Base-by-base conservation (phyloP, 1,140 invertebrate species). In the Ruditapes philippinarum region DNA sequence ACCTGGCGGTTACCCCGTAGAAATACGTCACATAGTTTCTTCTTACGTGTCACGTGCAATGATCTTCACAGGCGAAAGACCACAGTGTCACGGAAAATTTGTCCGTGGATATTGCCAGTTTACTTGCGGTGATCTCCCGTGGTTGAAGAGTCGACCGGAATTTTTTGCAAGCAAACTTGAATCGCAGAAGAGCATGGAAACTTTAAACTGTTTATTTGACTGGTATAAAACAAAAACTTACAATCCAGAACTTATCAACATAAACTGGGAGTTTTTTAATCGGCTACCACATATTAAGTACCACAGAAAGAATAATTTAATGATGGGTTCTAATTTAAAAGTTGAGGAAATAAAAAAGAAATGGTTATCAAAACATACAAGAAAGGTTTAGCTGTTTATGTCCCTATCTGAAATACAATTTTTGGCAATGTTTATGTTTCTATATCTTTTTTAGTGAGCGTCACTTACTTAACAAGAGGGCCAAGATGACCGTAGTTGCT, bases 91-190 rank as follows among this genome's bases (percentile, higher is more conserved):
- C 11, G 83, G 83, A 14, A 11, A 22, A 19, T 62, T 76, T 76
- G 14, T 89, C 57, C 70, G 57, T 19, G 28, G 73, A 38, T 62
- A 49, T 54, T 79, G 76, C 14, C 40, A 70, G 22, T 49, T 78
- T 42, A 85, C 91, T 11, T 79, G 90, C 31, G 91, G 65, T 12
- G 95, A 95, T 90, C 70, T 95, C 57, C 86, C 85, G 3, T 92
- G 92, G 91, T 70, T 95, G 19, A 19, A 86, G 12, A 83, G 38
- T 12, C 86, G 90, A 42, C 93, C 91, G 14, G 78, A 95, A 42
- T 80, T 95, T 25, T 88, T 94, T 68, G 94, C 92, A 49, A 95
- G 95, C 82, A 95, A 95, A 87, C 93, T 95, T 81, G 76, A 92
- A 68, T 38, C 65, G 12, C 81, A 92, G 33, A 89, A 76, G 12